Evolutionary conservation across 2,888 invertebrate genomes (phyloP).

Genomic region (Epirrita christyi): DNA sequence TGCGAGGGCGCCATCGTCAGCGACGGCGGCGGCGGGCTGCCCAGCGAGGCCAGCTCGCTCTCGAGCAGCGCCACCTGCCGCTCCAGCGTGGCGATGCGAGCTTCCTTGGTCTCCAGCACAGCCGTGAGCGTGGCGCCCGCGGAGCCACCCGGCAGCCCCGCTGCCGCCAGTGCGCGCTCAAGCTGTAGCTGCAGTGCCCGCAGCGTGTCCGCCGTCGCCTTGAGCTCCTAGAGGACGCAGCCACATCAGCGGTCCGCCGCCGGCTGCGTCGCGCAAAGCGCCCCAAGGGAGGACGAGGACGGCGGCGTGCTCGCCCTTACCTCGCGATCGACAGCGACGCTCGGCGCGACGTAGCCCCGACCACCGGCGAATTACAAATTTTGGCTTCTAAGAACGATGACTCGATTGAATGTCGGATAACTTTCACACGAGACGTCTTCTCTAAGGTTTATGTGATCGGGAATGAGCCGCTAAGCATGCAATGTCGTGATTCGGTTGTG

Average conservation of each 20-base stretch:
- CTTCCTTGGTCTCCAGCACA: constrained; percentile 94
- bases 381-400: constrained; percentile 67
- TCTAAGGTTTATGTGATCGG: constrained; percentile 79
- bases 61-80: constrained; percentile 92
- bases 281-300: constrained; percentile 56
- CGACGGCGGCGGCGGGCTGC: constrained; percentile 80
- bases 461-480: constrained; percentile 83
- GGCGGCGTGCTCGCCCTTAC: constrained; percentile 39
- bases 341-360: constrained; percentile 71
- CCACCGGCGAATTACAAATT: constrained; percentile 65
- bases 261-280: constrained; percentile 31
- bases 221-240: constrained; percentile 87
- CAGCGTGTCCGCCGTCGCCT: constrained; percentile 93
- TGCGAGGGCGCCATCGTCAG: constrained; percentile 75
- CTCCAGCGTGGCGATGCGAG: constrained; percentile 94
- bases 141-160: constrained; percentile 83
- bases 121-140: constrained; percentile 89
- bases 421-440: constrained; percentile 74
- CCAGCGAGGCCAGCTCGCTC: constrained; percentile 87
- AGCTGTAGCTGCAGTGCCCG: constrained; percentile 92
- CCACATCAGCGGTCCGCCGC: constrained; percentile 65
- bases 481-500: constrained; percentile 79
- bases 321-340: constrained; percentile 41
- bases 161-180: constrained; percentile 89
- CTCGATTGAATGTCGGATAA: constrained; percentile 73